Percentiles rank a stretch among this genome's conserved stretches.
Conservation (phyloP, 2,797 vertebrate genomes). For the Oreochromis grahami region DNA sequence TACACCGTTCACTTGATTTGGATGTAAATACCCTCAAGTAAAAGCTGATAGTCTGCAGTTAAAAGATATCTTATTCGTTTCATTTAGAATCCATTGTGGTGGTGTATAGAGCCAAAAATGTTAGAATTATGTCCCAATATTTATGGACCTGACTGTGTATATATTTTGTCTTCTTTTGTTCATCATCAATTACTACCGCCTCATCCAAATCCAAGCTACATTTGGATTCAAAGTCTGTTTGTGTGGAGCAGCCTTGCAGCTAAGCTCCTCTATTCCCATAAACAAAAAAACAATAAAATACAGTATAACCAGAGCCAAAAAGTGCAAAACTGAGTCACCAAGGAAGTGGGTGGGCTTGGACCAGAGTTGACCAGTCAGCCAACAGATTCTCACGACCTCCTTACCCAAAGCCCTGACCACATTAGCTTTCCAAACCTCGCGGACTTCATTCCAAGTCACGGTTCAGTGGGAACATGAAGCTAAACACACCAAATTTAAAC, state of each 20-base stretch:
- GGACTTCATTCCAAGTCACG: not conserved
- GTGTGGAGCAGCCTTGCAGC: not conserved
- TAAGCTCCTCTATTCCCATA: not conserved
- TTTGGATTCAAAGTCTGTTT: not conserved
- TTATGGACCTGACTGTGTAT: not conserved
- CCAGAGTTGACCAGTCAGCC: not conserved
- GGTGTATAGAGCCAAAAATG: no score
- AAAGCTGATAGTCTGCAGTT: no score
- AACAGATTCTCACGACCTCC: not conserved
- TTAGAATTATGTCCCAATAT: no score
- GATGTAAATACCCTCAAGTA: no score
- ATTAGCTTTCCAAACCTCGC: not conserved
- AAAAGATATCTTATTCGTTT: no score
- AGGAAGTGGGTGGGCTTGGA: not conserved
- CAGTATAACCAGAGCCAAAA: not conserved
- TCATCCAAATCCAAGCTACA: not conserved
- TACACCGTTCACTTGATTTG: no score
- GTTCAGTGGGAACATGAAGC: not conserved
- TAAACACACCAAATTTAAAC: not conserved
- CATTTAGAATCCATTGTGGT: no score
- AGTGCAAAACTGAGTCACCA: not conserved
- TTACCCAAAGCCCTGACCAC: not conserved
- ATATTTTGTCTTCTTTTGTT: not conserved
- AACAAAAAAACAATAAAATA: not conserved
- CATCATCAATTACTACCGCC: not conserved